A percentile compares a stretch with the other conserved stretches of the same genome.
Evolutionary conservation across 2,797 vertebrate genomes (phyloP).

Genomic region (Ispidina picta): DNA sequence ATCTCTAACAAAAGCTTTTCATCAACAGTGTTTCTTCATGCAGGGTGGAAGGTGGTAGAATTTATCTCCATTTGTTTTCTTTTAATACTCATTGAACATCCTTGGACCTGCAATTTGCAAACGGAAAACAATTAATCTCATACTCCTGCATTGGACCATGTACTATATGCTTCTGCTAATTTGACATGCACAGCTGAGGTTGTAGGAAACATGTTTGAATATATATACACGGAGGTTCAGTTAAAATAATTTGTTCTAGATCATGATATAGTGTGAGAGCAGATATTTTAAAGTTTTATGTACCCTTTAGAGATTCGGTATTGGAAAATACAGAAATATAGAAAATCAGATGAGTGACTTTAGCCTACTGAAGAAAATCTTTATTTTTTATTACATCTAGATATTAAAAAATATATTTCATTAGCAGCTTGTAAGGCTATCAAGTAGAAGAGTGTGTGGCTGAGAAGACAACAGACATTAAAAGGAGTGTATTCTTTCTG

Average conservation of each 20-base stretch:
- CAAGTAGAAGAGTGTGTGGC: neutral
- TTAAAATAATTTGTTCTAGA: neutral
- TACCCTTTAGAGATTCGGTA: neutral
- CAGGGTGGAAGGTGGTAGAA: neutral
- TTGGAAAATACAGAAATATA: neutral
- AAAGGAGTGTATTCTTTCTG: neutral
- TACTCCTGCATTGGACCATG: neutral
- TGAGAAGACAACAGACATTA: neutral
- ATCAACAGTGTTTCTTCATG: neutral
- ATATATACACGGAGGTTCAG: neutral
- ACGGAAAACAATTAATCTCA: conserved; percentile 34
- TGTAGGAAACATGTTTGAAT: neutral
- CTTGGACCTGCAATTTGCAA: conserved; percentile 66
- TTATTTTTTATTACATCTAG: neutral
- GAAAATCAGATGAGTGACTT: neutral
- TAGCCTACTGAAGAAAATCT: neutral
- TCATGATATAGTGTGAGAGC: neutral
- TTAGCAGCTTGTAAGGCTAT: neutral
- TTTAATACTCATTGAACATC: conserved; percentile 9
- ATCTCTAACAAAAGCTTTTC: conserved; percentile 18
- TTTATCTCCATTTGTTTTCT: conserved; percentile 26
- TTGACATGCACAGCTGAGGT: neutral
- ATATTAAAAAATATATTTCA: neutral
- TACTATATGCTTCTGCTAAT: neutral
- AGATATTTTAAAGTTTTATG: neutral